Base-by-base conservation (phyloP, 2,888 invertebrate genomes). In the Tortricodes alternella region DNA sequence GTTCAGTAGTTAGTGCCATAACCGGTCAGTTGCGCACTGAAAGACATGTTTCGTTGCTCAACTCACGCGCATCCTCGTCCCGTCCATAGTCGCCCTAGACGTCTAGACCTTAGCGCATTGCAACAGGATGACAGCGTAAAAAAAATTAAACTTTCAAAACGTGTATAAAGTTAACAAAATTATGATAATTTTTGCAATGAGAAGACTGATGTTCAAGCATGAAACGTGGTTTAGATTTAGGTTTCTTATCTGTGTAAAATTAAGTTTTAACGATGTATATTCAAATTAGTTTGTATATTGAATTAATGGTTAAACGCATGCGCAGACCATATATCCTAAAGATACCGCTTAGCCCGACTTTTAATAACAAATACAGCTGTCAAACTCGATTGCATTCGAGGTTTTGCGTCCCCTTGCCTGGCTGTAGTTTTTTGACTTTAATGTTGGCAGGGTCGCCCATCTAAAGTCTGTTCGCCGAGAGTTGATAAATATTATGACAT, bases 171-270 rank as follows among this genome's bases (percentile, higher is more conserved):
- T 70, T n/a, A 71, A 72, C 70, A 73, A 76, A 70, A 78, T 83
- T 84, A 86, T 82, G 76, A 83, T 85, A 86, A 89, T 87, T 87
- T 87, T 85, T 78, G 87, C 85, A 88, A 88, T 82, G 87, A 89
- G 86, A 89, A 89, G 89, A 89, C 89, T 89, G 89, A 89, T 81
- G 87, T 85, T 86, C 85, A 80, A 78, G 85, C 82, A 76, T 83
- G 87, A 80, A 73, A 72, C 77, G 80, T 81, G 86, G 78, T 80
- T 71, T 82, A 86, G 80, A 67, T 80, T 80, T 87, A 85, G 80
- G 75, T 83, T 81, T 75, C 74, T 77, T 78, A 80, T 78, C 76
- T 68, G 71, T 76, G 70, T 80, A 82, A 78, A 75, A 81, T 85
- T 85, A 84, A 82, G 81, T 86, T 84, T 78, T 78, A 78, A 64